Evolutionary conservation across 2,888 invertebrate genomes (phyloP).

Genomic region (Lasioglossum morio): DNA sequence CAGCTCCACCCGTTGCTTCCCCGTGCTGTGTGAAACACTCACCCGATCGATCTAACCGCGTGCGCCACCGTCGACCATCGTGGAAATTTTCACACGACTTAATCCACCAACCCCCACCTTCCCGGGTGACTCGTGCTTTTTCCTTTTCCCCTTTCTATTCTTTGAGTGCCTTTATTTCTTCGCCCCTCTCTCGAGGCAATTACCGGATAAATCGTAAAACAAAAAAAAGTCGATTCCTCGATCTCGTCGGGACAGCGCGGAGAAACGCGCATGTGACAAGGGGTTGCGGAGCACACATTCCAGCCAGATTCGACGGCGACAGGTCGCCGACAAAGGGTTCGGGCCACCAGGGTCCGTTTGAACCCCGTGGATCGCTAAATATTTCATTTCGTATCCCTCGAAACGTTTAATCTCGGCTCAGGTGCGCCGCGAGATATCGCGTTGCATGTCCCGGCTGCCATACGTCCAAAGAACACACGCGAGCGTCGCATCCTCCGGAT

Average conservation of each 20-base stretch:
- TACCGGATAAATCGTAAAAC: neutral
- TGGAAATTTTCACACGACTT: slow-evolving; percentile 72
- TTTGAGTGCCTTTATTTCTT: neutral
- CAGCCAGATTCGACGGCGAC: slow-evolving; percentile 66
- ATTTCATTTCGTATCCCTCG: slow-evolving; percentile 82
- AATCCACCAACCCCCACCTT: slow-evolving; percentile 54
- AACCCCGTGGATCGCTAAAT: slow-evolving; percentile 79
- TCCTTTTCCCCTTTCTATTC: neutral
- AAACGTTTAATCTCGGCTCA: slow-evolving; percentile 82
- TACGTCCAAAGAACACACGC: slow-evolving; percentile 11
- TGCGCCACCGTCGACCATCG: slow-evolving; percentile 62
- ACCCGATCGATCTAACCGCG: slow-evolving; percentile 80
- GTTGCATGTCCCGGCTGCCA: slow-evolving; percentile 40
- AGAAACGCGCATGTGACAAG: slow-evolving; percentile 53
- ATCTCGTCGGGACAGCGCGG: slow-evolving; percentile 27
- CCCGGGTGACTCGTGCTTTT: slow-evolving; percentile 68
- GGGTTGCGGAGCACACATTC: slow-evolving; percentile 66
- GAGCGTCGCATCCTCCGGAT: slow-evolving; percentile 25
- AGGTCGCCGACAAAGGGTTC: slow-evolving; percentile 73
- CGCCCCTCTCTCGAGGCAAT: neutral
- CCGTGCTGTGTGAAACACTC: slow-evolving; percentile 70
- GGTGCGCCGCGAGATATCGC: slow-evolving; percentile 74
- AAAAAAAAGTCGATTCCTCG: neutral
- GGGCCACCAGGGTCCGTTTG: slow-evolving; percentile 51
- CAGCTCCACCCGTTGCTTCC: slow-evolving; percentile 64